Evolutionary conservation across 1,140 invertebrate species (phyloP), one percentile per base, ranked within the genome.

Genomic region (Adoxophyes honmai): DNA sequence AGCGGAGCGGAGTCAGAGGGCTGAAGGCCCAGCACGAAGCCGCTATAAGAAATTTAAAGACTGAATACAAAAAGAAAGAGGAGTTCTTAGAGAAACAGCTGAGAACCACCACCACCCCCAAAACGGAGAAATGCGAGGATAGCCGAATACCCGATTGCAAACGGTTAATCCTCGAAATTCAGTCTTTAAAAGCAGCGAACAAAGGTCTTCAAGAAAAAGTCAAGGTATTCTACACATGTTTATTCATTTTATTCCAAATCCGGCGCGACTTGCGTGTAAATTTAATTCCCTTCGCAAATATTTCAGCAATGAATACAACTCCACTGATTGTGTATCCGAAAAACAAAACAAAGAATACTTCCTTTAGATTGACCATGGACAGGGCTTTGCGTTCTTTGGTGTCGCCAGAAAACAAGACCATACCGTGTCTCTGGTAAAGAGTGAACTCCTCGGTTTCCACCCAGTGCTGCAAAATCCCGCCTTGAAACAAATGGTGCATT

Each of bases 1-100:
- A 90, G 83, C 88, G 89, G 88, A 88, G 89, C 85, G 88, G 89
- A 62, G 78, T 88, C 62, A 72, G 89, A 83, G 88, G 87, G 65
- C 73, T 88, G 56, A 88, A 86, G 68, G 89, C 89, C 66, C 81
- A 73, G 66, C 73, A 84, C 42, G 87, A 89, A 59, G 78, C 81
- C 59, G 72, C 76, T 35, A 60, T 85, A 13, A 75, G 86, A 68
- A 80, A 86, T 38, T 61, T 89, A 65, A 89, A 86, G 82, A 88
- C 89, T 81, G 87, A 90, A 80, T 79, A 71, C 57, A 86, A 75
- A 66, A 88, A 80, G 68, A 81, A 78, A 66, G 88, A 90, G 66
- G 87, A 88, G 34, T 66, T 78, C 15, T 58, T 90, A 67, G 87
- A 90, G 51, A 85, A 89, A 63, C 87, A 90, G 52, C 54, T 90